Evolutionary conservation across 2,797 vertebrate genomes (phyloP).

Genomic region (Salmo trutta): DNA sequence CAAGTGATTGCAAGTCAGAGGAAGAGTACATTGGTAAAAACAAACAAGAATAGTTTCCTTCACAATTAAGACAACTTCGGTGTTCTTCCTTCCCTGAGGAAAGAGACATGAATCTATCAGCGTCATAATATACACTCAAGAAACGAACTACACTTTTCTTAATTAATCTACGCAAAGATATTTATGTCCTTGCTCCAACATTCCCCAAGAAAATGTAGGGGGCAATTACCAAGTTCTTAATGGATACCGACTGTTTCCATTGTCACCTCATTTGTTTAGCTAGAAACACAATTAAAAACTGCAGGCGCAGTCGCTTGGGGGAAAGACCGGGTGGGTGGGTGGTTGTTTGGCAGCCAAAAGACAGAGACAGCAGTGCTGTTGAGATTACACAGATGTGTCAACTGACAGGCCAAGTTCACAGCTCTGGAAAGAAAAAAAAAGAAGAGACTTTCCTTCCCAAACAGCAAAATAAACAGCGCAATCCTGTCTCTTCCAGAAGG

Average conservation of each 20-base stretch:
- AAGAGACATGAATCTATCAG: slow-evolving; percentile 21
- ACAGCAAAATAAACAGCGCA: neutral
- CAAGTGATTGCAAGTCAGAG: slow-evolving; percentile 15
- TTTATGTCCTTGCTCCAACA: neutral
- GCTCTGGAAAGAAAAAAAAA: neutral
- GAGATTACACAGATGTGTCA: neutral
- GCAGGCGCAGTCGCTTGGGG: slow-evolving; percentile 2
- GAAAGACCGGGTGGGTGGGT: neutral
- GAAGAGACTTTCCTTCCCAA: neutral
- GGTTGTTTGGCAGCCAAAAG: slow-evolving; percentile 12
- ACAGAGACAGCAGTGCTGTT: slow-evolving; percentile 3
- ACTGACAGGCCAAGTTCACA: slow-evolving; percentile 14
- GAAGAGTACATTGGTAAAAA: slow-evolving; percentile 1
- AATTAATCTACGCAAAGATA: slow-evolving; percentile 7
- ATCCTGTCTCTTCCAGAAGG: neutral
- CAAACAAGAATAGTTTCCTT: slow-evolving; percentile 6
- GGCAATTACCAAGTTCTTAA: slow-evolving; percentile 15
- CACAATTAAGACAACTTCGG: neutral
- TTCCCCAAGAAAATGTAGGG: slow-evolving; percentile 2
- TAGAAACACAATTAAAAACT: slow-evolving; percentile 16
- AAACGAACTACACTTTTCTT: neutral
- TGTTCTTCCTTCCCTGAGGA: slow-evolving; percentile 1
- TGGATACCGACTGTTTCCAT: slow-evolving; percentile 13
- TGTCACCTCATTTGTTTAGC: slow-evolving; percentile 15
- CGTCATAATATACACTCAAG: slow-evolving; percentile 16